Evolutionary conservation across 2,797 vertebrate species (phyloP).

Genomic region (Myripristis murdjan): DNA sequence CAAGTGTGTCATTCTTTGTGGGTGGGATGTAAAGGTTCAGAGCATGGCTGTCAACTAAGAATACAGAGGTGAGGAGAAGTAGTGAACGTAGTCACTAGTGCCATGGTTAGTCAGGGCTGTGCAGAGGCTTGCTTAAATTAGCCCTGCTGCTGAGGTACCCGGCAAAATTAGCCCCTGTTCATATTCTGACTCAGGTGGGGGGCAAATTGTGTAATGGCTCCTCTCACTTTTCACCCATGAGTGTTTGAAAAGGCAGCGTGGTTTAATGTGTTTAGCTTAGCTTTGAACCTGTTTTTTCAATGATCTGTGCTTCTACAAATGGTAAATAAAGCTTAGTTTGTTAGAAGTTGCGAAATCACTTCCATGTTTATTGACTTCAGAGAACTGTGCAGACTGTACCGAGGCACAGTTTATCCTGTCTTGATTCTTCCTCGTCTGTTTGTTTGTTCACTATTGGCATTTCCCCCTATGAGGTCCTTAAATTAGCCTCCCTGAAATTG

Average conservation of each 20-base stretch:
- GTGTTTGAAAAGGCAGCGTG: constrained; percentile 8
- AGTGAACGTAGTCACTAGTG: constrained; percentile 38
- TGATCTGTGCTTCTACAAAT: not conserved
- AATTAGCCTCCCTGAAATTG: constrained; percentile 61
- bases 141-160: constrained; percentile 57
- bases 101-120: constrained; percentile 16
- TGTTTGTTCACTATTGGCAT: constrained; percentile 63
- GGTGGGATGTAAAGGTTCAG: constrained; percentile 38
- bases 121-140: constrained; percentile 60
- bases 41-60: constrained; percentile 32
- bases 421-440: constrained; percentile 32
- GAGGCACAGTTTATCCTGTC: constrained; percentile 27
- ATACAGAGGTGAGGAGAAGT: constrained; percentile 25
- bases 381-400: constrained; percentile 5
- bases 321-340: constrained; percentile 7
- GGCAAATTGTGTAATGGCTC: constrained; percentile 37
- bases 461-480: constrained; percentile 46
- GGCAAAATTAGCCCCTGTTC: constrained; percentile 59
- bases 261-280: constrained; percentile 19
- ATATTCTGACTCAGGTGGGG: constrained; percentile 46
- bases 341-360: constrained; percentile 41
- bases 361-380: constrained; percentile 2
- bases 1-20: constrained; percentile 52
- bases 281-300: constrained; percentile 27
- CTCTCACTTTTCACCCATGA: not conserved